These are phyloP conservation scores for Peromyscus nudipes DNA, from an alignment of 2,797 vertebrate genomes.

Conservation along the genomic window DNA sequence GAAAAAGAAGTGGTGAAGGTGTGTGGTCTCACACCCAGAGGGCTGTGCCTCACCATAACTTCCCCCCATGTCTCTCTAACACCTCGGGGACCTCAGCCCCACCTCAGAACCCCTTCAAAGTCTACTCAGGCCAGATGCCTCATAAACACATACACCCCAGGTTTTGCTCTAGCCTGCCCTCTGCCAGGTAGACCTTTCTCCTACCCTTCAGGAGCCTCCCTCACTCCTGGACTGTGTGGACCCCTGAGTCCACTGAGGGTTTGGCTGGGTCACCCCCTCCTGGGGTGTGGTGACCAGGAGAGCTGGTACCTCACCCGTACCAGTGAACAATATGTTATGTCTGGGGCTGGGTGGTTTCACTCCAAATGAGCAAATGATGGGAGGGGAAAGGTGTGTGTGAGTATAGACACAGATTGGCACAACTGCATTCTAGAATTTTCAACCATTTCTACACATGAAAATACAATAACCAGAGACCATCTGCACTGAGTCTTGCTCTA, in stretches of 20 bases:
- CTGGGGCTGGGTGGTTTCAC: not conserved
- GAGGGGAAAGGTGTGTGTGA: not conserved
- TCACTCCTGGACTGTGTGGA: not conserved
- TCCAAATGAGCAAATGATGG: not conserved
- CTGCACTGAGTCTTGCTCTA: not conserved
- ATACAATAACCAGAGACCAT: too few species aligned
- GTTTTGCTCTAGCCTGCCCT: not conserved
- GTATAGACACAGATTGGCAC: not conserved
- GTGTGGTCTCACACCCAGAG: not conserved
- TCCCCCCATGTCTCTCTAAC: not conserved
- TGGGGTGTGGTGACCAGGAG: not conserved
- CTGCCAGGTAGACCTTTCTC: not conserved
- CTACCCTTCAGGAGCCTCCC: rapidly evolving
- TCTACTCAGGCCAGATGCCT: not conserved
- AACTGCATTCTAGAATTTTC: not conserved
- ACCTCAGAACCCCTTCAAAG: not conserved
- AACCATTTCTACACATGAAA: not conserved
- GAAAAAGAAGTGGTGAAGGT: not conserved
- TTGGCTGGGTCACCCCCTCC: not conserved
- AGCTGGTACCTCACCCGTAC: not conserved
- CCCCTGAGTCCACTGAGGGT: not conserved
- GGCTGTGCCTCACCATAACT: too few species aligned
- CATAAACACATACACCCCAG: not conserved
- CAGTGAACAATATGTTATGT: too few species aligned
- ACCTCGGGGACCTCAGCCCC: not conserved